Evolutionary conservation across 2,888 invertebrate species (phyloP), one percentile per base, ranked within the genome.

Genomic region (Diarsia mendica): DNA sequence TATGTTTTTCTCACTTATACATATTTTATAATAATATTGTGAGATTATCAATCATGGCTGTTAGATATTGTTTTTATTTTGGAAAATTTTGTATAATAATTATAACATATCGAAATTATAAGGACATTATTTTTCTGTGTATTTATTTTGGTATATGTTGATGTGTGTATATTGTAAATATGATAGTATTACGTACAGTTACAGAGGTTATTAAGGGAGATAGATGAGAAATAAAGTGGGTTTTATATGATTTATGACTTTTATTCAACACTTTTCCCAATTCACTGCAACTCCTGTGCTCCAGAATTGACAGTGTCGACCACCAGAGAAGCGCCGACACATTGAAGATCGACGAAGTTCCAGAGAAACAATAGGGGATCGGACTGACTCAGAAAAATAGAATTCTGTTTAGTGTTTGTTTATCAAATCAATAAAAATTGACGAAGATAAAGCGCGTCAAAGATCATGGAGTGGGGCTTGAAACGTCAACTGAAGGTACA

Each of bases 21-120:
- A 9, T 63, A 28, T 65, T 61, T 78, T 75, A 55, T 83, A 84
- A 72, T 77, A 75, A 86, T 85, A 85, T 79, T 84, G 88, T 88
- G 91, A 92, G 91, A 92, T 92, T 92, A 91, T 86, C 79, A 89
- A 89, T 85, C 79, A 89, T 91, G 92, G 91, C 92, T 92, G 91
- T 91, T 90, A 89, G 85, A 64, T 73, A 66, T 73, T 68, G 61
- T 82, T 83, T 86, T 84, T 83, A 82, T 77, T 79, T 79, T 87
- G 82, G 82, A 79, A 83, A 82, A 75, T 53, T 78, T 72, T 74
- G 75, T 85, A 77, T 82, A 73, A 67, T 79, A 79, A 77, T n/a
- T 74, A 68, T 75, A 75, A 85, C 80, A 87, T 87, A 84, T 87
- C 80, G 86, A 84, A 87, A 83, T 87, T 87, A 67, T 76, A 70